Conservation (phyloP, 64 coral and sea anemone genomes). For the Trachythela sp. region DNA sequence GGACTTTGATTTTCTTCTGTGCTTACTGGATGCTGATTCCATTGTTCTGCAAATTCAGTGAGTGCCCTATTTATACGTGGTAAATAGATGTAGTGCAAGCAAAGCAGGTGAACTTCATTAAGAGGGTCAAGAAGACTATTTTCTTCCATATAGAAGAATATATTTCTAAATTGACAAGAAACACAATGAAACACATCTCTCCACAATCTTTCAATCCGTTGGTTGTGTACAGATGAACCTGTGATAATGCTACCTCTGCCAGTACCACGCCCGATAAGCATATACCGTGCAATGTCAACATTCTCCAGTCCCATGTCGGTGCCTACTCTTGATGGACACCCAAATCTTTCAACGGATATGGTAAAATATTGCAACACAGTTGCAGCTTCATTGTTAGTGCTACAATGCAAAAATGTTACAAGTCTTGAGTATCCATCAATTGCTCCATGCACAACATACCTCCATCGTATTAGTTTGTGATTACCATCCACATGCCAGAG, state of each 20-base stretch:
- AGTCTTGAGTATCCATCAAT: conserved; percentile 44
- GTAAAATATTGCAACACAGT: conserved; percentile 45
- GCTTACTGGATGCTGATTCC: background rate
- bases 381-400: conserved; percentile 52
- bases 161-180: conserved; percentile 20
- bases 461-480: conserved; percentile 34
- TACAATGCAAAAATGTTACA: conserved; percentile 38
- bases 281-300: conserved; percentile 20
- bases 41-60: background rate
- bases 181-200: conserved; percentile 53
- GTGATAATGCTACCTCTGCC: conserved; percentile 50
- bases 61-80: conserved; percentile 7
- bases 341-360: conserved; percentile 32
- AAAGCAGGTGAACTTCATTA: background rate
- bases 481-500: conserved; percentile 39
- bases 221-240: conserved; percentile 52
- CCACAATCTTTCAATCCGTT: conserved; percentile 60
- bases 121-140: background rate
- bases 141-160: background rate
- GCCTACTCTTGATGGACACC: conserved; percentile 48
- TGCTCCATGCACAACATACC: conserved; percentile 46
- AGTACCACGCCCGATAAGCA: conserved; percentile 24
- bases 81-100: background rate
- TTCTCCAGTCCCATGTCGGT: conserved; percentile 52
- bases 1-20: conserved; percentile 1